Evolutionary conservation across 1,140 invertebrate species (phyloP), one percentile per base, ranked within the genome.

Genomic region (Sinella curviseta): DNA sequence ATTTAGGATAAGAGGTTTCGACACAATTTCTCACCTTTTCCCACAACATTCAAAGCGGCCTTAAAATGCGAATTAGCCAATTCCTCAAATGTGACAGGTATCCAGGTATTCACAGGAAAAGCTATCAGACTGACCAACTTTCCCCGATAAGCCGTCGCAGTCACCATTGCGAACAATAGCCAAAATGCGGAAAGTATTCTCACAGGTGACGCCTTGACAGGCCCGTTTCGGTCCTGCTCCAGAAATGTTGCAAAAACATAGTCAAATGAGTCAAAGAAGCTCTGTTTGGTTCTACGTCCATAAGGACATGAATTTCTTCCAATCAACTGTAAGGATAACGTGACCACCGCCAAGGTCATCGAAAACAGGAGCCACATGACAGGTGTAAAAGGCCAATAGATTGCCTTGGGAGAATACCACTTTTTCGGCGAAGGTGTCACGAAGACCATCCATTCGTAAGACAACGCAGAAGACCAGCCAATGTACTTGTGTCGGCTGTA

Each of bases 371-470:
- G 17, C 70, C 70, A 74, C 34, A 36, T 34, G 12, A 14, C 30
- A 12, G 24, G 3, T 8, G 4, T 17, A 16, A 74, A 74, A 31
- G 70, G 70, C 70, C 70, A 74, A 36, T 28, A 74, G 3, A 74
- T 74, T 8, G 70, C 70, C 26, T 31, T 12, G 30, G 70, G 30
- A 12, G 70, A 74, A 24, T 74, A 74, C 2, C 4, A 34, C 70
- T 34, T 74, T 33, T 33, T 36, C 8, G 70, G 70, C 2, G 16
- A 28, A 8, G 8, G 70, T 8, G 8, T 34, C 8, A 74, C 16
- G 24, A 74, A 74, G 30, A 74, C 34, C 70, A 74, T 74, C 70
- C 70, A 74, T 36, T 74, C 70, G 70, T 74, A 74, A 3, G 70
- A 74, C 70, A 74, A 24, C 14, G 70, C 12, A 31, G 16, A 8